Evolutionary conservation across 2,888 invertebrate species (phyloP).

Genomic region (Luperina nickerlii): DNA sequence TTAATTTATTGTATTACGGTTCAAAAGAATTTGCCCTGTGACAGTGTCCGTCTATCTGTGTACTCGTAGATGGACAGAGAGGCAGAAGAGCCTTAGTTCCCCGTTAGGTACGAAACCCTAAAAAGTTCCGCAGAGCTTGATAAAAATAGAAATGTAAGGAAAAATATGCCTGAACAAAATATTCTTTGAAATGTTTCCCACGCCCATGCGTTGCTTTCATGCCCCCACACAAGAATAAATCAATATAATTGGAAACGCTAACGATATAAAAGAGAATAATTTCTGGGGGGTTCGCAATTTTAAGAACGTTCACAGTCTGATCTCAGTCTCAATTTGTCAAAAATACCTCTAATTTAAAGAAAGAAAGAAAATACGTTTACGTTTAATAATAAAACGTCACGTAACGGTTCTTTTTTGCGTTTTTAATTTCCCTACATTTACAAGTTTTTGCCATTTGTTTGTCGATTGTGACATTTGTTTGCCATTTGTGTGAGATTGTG

Average conservation of each 20-base stretch:
- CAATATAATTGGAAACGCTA: neutral
- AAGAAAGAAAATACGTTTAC: too few relatives aligned
- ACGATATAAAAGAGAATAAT: neutral
- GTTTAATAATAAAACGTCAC: too few relatives aligned
- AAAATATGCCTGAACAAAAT: neutral
- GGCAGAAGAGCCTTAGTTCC: neutral
- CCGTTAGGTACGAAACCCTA: neutral
- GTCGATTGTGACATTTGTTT: too few relatives aligned
- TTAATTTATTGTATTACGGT: neutral
- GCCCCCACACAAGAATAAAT: neutral
- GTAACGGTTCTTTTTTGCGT: too few relatives aligned
- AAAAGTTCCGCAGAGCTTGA: neutral
- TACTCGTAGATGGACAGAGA: neutral
- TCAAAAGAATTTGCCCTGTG: neutral
- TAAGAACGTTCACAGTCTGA: neutral
- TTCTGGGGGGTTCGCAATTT: neutral
- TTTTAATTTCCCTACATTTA: neutral
- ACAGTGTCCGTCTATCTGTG: neutral
- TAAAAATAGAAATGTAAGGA: neutral
- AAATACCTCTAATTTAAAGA: neutral
- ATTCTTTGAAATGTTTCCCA: conserved; percentile 1
- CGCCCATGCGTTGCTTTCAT: neutral
- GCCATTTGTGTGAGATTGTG: neutral
- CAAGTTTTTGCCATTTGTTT: neutral
- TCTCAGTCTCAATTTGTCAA: neutral